Conservation (phyloP, 2,113 vertebrate genomes). For the Phyllopteryx taeniolatus region DNA sequence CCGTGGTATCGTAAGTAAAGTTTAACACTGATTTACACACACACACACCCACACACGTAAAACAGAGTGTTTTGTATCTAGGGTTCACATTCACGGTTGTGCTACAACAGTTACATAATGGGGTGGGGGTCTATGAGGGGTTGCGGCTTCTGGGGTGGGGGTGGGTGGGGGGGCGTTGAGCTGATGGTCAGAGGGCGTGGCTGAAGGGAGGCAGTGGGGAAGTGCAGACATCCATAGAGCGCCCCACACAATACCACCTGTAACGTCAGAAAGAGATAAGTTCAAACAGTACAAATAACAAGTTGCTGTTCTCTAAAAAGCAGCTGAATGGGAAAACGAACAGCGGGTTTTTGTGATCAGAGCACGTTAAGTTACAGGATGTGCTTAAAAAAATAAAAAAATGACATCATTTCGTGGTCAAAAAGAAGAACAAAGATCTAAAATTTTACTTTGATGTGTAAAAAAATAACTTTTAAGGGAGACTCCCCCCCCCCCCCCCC, state of each 20-base stretch:
- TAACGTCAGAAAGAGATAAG: not conserved
- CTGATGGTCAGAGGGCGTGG: conserved; percentile 25
- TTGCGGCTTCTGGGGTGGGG: conserved; percentile 75
- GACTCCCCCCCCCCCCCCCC: not conserved
- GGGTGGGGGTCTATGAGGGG: conserved; percentile 57
- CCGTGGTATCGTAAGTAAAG: conserved; percentile 79
- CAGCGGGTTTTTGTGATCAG: no score
- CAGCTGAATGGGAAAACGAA: no score
- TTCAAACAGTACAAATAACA: not conserved
- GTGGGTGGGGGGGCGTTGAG: conserved; percentile 48
- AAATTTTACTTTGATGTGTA: no score
- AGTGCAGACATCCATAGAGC: conserved; percentile 67
- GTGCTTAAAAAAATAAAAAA: not conserved
- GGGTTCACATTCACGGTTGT: conserved; percentile 96
- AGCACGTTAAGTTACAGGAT: no score
- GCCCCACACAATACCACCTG: conserved; percentile 62
- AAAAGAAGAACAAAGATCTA: no score
- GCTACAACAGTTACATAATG: conserved; percentile 88
- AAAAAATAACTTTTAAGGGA: no score
- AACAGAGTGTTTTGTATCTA: conserved; percentile 74
- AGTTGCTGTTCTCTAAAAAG: no score
- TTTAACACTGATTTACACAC: conserved; percentile 90
- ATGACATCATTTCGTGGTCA: no score
- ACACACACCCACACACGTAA: conserved; percentile 73
- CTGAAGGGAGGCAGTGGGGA: conserved; percentile 41